Evolutionary conservation across 1,140 invertebrate species (phyloP).

Genomic region (Drosophila teissieri): DNA sequence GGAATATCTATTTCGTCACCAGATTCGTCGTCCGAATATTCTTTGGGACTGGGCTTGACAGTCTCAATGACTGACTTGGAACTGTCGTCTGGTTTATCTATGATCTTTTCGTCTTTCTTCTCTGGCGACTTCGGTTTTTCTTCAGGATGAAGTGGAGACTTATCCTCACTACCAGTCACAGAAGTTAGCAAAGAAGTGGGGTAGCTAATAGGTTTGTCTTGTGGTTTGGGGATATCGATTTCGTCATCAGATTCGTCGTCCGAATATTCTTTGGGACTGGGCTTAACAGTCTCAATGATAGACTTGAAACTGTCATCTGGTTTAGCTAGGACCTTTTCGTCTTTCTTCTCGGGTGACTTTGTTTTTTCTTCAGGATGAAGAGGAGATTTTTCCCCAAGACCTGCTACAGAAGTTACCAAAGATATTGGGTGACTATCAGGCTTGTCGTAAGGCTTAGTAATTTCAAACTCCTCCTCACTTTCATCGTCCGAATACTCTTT

Average conservation of each 20-base stretch:
- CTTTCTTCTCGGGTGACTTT: not conserved
- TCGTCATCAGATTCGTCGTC: not conserved
- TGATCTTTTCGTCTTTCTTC: not conserved
- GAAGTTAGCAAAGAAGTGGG: not conserved
- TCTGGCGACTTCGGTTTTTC: conserved; percentile 9
- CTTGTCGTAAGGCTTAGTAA: not conserved
- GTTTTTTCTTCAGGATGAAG: not conserved
- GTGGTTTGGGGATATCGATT: not conserved
- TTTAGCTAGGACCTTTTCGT: not conserved
- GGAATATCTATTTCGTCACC: not conserved
- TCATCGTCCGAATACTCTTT: not conserved
- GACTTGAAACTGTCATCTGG: not conserved
- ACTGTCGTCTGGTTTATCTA: conserved; percentile 5
- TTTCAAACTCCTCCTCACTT: not conserved
- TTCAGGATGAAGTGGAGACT: not conserved
- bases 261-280: not conserved
- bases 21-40: not conserved
- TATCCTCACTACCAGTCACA: no score
- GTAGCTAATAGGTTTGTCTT: not conserved
- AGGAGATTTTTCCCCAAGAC: not conserved
- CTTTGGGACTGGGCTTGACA: not conserved
- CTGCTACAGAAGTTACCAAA: not conserved
- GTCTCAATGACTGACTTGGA: not conserved
- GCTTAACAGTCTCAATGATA: not conserved
- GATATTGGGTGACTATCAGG: not conserved